Percentiles rank a stretch among this genome's conserved stretches.
Conservation (phyloP, 2,113 vertebrate genomes). For the Cercocebus atys region DNA sequence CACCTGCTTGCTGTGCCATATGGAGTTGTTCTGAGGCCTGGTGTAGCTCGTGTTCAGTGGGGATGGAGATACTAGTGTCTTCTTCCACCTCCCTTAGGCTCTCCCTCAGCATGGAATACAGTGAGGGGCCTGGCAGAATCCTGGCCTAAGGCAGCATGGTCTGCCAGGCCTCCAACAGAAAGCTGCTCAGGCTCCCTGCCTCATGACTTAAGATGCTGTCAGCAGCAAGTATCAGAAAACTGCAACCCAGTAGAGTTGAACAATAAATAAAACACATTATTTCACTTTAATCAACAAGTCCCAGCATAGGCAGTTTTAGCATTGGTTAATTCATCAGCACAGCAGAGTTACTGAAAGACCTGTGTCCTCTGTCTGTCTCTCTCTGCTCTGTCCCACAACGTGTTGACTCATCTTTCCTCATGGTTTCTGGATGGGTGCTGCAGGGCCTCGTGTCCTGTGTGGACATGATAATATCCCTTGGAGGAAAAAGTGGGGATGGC, state of each 20-base stretch:
- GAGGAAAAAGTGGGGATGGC: neutral
- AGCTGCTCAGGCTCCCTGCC: neutral
- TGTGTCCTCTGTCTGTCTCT: neutral
- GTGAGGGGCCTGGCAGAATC: neutral
- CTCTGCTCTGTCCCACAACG: neutral
- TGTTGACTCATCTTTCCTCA: neutral
- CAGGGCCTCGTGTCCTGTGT: neutral
- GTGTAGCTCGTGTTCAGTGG: too few species aligned
- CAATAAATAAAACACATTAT: neutral
- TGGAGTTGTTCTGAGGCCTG: neutral
- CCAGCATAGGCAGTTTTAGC: neutral
- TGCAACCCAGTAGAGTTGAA: neutral
- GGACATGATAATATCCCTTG: neutral
- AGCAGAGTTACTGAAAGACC: neutral
- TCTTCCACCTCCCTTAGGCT: neutral
- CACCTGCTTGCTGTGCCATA: neutral
- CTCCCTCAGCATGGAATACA: neutral
- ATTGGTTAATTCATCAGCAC: neutral
- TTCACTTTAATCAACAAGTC: neutral
- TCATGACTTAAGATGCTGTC: neutral
- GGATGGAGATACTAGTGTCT: neutral
- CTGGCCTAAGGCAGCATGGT: too few species aligned
- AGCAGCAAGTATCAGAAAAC: neutral
- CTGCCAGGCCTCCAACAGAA: neutral
- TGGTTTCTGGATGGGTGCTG: too few species aligned